These are phyloP conservation scores for Caenorhabditis tropicalis DNA, from an alignment of 1,140 invertebrate species.

Conservation along the genomic window DNA sequence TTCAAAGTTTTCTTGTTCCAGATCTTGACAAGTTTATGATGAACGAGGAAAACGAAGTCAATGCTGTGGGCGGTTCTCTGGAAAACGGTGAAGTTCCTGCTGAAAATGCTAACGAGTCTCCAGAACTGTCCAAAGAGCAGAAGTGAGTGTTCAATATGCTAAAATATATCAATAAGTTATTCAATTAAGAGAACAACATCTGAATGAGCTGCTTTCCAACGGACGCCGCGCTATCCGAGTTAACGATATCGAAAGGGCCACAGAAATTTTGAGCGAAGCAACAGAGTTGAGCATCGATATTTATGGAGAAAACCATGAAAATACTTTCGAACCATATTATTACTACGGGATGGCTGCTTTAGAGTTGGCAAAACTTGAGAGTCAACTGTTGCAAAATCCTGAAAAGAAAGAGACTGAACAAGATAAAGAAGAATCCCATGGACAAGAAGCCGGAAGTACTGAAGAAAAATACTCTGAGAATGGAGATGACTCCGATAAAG, in stretches of 20 bases:
- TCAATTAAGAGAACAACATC: background rate
- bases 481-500: background rate
- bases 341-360: slow-evolving; percentile 15
- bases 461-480: background rate
- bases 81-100: too few species aligned
- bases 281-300: background rate
- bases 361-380: background rate
- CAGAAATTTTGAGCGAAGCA: background rate
- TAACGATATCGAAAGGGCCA: background rate
- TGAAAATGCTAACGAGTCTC: background rate
- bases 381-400: background rate
- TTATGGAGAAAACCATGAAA: background rate
- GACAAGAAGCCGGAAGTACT: background rate
- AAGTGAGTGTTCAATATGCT: background rate
- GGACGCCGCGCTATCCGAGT: background rate
- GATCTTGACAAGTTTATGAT: slow-evolving; percentile 75
- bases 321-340: background rate
- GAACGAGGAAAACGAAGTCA: background rate
- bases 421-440: background rate
- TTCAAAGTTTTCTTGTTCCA: too few species aligned
- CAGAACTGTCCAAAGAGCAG: background rate
- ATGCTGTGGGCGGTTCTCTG: background rate
- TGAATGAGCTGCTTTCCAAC: background rate
- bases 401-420: background rate
- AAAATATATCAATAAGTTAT: background rate